Base-by-base conservation (phyloP, 2,113 vertebrate species). In the Limanda limanda region DNA sequence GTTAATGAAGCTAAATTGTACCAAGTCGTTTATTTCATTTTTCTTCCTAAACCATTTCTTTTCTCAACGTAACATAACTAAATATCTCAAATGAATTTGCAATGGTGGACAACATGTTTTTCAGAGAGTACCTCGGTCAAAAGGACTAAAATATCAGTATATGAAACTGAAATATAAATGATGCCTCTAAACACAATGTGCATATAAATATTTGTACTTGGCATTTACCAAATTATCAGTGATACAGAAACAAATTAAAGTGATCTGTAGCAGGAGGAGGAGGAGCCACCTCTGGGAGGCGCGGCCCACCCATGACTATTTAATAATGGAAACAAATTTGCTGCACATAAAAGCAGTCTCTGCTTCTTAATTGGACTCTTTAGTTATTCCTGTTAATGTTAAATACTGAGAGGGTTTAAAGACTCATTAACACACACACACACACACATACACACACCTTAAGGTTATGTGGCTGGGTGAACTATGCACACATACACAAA, bases 381-480 rank as follows among this genome's bases (percentile, higher is more conserved):
- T 91, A 89, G 84, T 94, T 93, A 94, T 93, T 94, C 93, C 89
- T 91, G 88, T 91, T 94, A 88, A 89, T 89, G 87, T 95, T 95
- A 95, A 94, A 94, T 94, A 94, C 91, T 89, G 85, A 88, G 85
- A 88, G 71, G 78, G 71, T 91, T 90, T 88, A 89, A 94, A 93
- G 89, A 86, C 85, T 93, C 90, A 94, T 94, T 94, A 92, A 74
- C 81, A 85, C 74, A 77, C 76, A 82, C 52, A 71, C 42, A 23
- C 52, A 52, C 37, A 78, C 25, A 27, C 25, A 27, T 3, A 27
- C 76, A 68, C 84, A 82, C 87, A 87, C 78, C 69, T 84, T 71
- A 59, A 85, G 86, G 84, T 86, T 86, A 77, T 85, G 64, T 51
- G 55, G 64, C 66, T 74, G 78, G 68, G 40, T 73, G 67, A 87